A percentile compares a stretch with the other conserved stretches of the same genome.
These are phyloP conservation scores for Horisme vitalbata DNA, from an alignment of 2,888 invertebrate genomes.

Conservation along the genomic window DNA sequence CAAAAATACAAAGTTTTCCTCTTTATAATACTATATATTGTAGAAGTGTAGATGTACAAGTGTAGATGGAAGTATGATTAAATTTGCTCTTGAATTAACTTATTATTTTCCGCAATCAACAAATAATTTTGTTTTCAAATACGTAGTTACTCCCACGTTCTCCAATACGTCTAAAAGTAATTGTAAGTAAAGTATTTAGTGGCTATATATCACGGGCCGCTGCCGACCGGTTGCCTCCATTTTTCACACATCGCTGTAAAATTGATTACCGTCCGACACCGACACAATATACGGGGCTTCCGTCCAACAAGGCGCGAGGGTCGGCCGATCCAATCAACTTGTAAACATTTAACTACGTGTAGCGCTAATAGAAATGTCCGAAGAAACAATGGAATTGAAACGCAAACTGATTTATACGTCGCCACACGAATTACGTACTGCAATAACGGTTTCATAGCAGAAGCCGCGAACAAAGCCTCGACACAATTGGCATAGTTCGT, in stretches of 20 bases:
- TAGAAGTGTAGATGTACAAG: too few relatives aligned
- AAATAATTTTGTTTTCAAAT: constrained; percentile 9
- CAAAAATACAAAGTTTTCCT: too few relatives aligned
- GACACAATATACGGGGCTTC: constrained; percentile 35
- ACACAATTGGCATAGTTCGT: constrained; percentile 75
- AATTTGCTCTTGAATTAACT: background rate
- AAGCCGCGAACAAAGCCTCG: constrained; percentile 67
- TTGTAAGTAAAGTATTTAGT: constrained; percentile 59
- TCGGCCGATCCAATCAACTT: constrained; percentile 25
- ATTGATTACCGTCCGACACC: constrained; percentile 51
- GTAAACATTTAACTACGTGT: constrained; percentile 27
- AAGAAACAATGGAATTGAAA: constrained; percentile 38
- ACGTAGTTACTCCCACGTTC: constrained; percentile 45
- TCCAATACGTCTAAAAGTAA: constrained; percentile 54
- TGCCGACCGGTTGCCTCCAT: constrained; percentile 48
- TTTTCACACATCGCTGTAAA: constrained; percentile 62
- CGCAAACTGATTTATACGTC: constrained; percentile 44
- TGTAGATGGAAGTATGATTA: too few relatives aligned
- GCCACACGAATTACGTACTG: constrained; percentile 45
- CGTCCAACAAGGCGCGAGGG: constrained; percentile 18
- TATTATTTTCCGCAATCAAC: too few relatives aligned
- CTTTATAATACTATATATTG: too few relatives aligned
- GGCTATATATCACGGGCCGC: constrained; percentile 53
- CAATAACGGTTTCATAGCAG: constrained; percentile 70
- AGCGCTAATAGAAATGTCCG: constrained; percentile 35